Conservation (phyloP, 2,888 invertebrate genomes). For the Coelogynopora nodosa region DNA sequence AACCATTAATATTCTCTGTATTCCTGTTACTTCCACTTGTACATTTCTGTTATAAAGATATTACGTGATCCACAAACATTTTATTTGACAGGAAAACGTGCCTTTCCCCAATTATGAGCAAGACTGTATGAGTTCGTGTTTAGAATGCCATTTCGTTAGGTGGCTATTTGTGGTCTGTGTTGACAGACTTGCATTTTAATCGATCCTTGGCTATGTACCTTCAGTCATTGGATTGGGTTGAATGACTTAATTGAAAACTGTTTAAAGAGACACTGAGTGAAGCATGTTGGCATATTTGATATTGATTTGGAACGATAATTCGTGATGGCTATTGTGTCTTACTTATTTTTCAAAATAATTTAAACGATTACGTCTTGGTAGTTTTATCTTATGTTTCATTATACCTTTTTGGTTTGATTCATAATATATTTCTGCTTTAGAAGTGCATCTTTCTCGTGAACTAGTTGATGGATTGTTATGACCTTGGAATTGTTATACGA, state of each 20-base stretch:
- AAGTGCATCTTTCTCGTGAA: constrained; percentile 17
- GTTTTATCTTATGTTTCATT: neutral
- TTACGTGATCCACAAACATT: neutral
- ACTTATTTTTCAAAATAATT: neutral
- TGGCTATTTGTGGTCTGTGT: constrained; percentile 9
- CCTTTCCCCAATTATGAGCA: neutral
- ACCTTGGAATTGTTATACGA: constrained; percentile 11
- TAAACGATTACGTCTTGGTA: neutral
- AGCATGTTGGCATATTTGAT: constrained; percentile 1
- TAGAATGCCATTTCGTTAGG: neutral
- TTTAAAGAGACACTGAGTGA: constrained; percentile 3
- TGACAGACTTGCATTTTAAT: constrained; percentile 14
- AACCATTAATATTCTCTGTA: neutral
- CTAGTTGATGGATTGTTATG: neutral
- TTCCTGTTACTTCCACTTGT: constrained; percentile 20
- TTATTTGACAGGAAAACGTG: constrained; percentile 4
- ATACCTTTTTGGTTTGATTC: constrained; percentile 1
- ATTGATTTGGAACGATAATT: neutral
- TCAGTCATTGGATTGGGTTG: neutral
- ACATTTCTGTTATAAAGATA: neutral
- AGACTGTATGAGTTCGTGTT: neutral
- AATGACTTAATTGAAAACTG: constrained; percentile 5
- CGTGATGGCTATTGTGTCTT: neutral
- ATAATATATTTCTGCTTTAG: neutral
- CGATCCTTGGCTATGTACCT: neutral